A percentile compares a stretch with the other conserved stretches of the same genome.
phyloP scores from a whole-genome alignment of 2,797 vertebrate species.

The Valencia hispanica region DNA sequence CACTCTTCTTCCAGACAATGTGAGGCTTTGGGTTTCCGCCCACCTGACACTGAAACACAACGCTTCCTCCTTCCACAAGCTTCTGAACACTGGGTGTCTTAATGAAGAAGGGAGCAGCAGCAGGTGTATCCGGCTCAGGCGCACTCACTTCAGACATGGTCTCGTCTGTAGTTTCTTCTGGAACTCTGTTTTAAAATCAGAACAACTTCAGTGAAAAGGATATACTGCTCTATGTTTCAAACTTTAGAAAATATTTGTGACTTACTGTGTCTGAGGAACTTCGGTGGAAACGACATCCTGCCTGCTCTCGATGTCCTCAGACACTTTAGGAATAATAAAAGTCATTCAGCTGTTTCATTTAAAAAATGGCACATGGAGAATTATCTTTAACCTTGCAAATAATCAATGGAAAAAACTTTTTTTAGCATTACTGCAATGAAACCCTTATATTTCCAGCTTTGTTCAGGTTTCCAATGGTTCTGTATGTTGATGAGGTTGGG shows the following conservation, averaged over 20 bases:
- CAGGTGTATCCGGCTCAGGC: constrained; percentile 82
- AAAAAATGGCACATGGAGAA: neutral
- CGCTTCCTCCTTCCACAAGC: constrained; percentile 90
- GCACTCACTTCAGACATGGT: constrained; percentile 80
- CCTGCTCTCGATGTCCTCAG: constrained; percentile 91
- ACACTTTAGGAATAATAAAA: constrained; percentile 79
- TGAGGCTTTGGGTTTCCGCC: constrained; percentile 92
- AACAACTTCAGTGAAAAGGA: neutral
- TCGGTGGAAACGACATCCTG: constrained; percentile 79
- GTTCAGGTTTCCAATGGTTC: neutral
- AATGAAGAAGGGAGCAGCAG: constrained; percentile 87
- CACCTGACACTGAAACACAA: constrained; percentile 92
- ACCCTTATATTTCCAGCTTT: neutral
- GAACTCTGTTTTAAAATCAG: constrained; percentile 56
- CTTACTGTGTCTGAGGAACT: constrained; percentile 85
- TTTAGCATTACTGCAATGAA: neutral
- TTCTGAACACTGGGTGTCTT: constrained; percentile 87
- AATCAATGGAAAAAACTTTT: too few relatives aligned
- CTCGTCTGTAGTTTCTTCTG: constrained; percentile 83
- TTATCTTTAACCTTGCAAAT: too few relatives aligned
- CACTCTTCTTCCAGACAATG: constrained; percentile 94
- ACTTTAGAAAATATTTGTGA: neutral
- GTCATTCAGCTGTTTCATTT: neutral
- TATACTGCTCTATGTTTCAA: too few relatives aligned
- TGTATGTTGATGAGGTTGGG: neutral